These are phyloP conservation scores for Neria commutata DNA, from an alignment of 2,888 invertebrate genomes.

Conservation along the genomic window DNA sequence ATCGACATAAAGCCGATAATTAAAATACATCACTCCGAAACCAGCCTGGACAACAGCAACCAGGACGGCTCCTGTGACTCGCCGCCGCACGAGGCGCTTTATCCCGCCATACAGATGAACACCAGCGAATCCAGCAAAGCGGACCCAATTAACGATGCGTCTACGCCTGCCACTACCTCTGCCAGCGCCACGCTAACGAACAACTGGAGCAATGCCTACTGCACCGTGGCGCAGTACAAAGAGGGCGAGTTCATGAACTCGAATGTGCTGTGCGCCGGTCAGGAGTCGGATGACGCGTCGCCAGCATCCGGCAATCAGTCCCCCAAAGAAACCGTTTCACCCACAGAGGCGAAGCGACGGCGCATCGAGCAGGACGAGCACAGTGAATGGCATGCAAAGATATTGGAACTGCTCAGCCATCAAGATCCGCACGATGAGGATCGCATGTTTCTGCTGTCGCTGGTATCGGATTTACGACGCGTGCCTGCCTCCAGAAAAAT, in stretches of 20 bases:
- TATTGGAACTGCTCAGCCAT: slow-evolving; percentile 21
- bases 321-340: background rate
- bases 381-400: slow-evolving; percentile 24
- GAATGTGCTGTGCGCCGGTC: slow-evolving; percentile 18
- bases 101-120: slow-evolving; percentile 14
- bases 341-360: background rate
- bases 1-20: slow-evolving; percentile 26
- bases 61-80: background rate
- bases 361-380: slow-evolving; percentile 8
- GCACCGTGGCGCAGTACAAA: slow-evolving; percentile 26
- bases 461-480: slow-evolving; percentile 37
- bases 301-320: background rate
- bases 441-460: slow-evolving; percentile 40
- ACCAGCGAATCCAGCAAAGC: background rate
- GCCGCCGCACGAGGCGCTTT: slow-evolving; percentile 8
- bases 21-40: slow-evolving; percentile 11
- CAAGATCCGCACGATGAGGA: slow-evolving; percentile 35
- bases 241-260: slow-evolving; percentile 29
- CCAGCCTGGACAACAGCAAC: background rate
- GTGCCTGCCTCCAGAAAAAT: slow-evolving; percentile 38
- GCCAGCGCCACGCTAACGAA: background rate
- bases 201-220: slow-evolving; percentile 21
- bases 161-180: background rate
- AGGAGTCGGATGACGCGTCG: background rate
- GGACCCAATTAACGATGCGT: background rate